Evolutionary conservation across 1,140 invertebrate genomes (phyloP), one percentile per base, ranked within the genome.

Genomic region (Rhopalosiphum maidis): DNA sequence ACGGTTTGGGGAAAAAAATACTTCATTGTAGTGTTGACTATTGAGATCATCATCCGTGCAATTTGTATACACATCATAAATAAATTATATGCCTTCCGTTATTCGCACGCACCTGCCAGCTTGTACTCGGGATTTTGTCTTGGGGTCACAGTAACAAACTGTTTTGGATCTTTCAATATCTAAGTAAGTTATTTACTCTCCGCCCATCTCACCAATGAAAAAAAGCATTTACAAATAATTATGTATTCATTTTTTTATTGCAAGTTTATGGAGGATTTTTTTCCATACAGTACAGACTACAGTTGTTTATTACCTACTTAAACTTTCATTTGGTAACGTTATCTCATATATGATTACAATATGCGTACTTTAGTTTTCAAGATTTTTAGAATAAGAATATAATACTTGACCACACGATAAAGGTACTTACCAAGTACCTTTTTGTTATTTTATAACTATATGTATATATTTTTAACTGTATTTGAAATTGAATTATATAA

Each of bases 1-100:
- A 55, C 51, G 51, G 88, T 89, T 89, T 6, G 22, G 54, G 25
- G 37, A 23, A 89, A 89, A 89, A 89, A 41, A 41, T 55, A 89
- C 51, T 35, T 89, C 88, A 89, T 89, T 89, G 87, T 89, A 54
- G 22, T 54, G 23, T 89, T 25, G 87, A 37, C 35, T 54, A 37
- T 89, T 21, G 86, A 35, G 21, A 51, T 1, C 22, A 37, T 51
- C 87, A 54, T 35, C 41, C 43, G 88, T 89, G 46, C 11, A 51
- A n/a, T 86, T 46, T 41, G 30, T 43, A 86, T 35, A 37, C 82
- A 85, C 82, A 86, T 23, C 5, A 25, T 68, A 68, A n/a, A 77
- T n/a, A 68, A 18, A 11, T 35, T 85, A 23, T 46, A 88, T 48
- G n/a, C 46, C 46, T 48, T 88, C 86, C 86, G 86, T 88, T 48